Percentiles rank a stretch among this genome's conserved stretches.
Evolutionary conservation across 2,113 vertebrate species (phyloP).

Genomic region (Turnix velox): DNA sequence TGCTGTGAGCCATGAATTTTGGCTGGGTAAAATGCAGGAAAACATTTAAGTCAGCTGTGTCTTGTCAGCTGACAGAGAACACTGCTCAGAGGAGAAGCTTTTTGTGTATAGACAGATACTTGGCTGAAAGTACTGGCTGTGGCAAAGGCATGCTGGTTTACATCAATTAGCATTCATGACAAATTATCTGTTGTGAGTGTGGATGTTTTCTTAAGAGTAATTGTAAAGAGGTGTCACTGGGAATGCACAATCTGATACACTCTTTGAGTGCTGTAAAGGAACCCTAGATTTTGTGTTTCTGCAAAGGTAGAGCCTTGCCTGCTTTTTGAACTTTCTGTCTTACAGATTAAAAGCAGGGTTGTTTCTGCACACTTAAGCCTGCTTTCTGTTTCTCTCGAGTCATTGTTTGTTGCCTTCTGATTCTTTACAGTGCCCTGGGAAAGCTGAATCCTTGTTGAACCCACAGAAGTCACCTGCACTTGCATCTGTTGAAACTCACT

Average conservation of each 20-base stretch:
- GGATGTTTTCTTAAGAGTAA: neutral
- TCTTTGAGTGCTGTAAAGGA: neutral
- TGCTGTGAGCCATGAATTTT: neutral
- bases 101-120: neutral
- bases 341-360: neutral
- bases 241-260: neutral
- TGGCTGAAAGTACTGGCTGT: neutral
- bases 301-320: neutral
- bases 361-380: neutral
- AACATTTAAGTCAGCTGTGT: neutral
- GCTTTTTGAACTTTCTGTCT: neutral
- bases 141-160: neutral
- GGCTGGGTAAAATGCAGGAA: neutral
- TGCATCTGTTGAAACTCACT: neutral
- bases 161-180: neutral
- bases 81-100: neutral
- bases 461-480: neutral
- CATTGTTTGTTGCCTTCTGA: neutral
- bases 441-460: neutral
- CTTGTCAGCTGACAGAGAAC: neutral
- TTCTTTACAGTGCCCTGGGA: neutral
- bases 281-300: neutral
- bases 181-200: neutral
- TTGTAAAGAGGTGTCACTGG: neutral
- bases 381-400: neutral